These are phyloP conservation scores for Linepithema humile DNA, from an alignment of 1,140 invertebrate species.

Conservation along the genomic window DNA sequence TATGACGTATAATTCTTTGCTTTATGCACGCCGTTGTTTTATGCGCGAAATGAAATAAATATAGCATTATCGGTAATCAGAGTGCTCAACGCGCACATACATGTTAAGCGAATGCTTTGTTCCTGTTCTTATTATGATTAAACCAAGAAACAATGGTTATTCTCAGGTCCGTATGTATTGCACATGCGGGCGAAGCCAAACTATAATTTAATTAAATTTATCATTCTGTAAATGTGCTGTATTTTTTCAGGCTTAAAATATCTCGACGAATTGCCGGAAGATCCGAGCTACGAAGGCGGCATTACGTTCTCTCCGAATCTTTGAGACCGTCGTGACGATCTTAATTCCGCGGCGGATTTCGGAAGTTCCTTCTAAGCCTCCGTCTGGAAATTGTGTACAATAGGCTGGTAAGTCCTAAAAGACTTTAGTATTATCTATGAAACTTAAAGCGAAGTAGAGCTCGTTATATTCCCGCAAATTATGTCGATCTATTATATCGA, in stretches of 20 bases:
- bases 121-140: not conserved
- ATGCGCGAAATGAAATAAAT: not conserved
- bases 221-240: not conserved
- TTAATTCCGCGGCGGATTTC: conserved; percentile 21
- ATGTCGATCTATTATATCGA: not conserved
- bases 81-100: not conserved
- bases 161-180: not conserved
- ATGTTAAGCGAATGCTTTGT: not conserved
- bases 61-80: not conserved
- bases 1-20: not conserved
- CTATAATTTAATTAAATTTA: conserved; percentile 2
- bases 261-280: not conserved
- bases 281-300: not conserved
- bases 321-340: not conserved
- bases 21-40: conserved; percentile 4
- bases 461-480: conserved; percentile 8
- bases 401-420: not conserved
- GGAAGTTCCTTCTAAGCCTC: not conserved
- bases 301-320: conserved; percentile 9
- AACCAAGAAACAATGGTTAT: not conserved
- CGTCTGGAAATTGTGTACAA: not conserved
- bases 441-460: not conserved
- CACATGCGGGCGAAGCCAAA: not conserved
- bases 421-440: not conserved
- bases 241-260: not conserved